Evolutionary conservation across 2,113 vertebrate species (phyloP), one percentile per base, ranked within the genome.

Genomic region (Forbesichthys agassizii): DNA sequence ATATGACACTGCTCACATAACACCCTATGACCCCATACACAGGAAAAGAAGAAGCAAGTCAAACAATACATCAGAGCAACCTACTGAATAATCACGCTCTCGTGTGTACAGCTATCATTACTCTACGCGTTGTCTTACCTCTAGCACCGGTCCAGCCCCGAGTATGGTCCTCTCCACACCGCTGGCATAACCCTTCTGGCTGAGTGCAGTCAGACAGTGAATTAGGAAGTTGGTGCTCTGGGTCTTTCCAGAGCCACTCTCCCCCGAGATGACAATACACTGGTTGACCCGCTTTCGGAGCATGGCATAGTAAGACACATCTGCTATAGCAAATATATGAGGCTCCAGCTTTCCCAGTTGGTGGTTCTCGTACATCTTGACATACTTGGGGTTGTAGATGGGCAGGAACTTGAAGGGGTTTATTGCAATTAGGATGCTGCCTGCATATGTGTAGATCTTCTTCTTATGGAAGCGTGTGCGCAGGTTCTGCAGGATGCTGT

Each of bases 221-320:
- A 99, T 99, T 82, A 99, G 91, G 82, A 99, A 99, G 90, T 99
- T 98, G 84, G 98, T 99, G 87, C 96, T 99, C 85, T 99, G 98
- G 0, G 98, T 99, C 79, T 99, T 99, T 64, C 98, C 98, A 0
- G 98, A 98, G 63, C 97, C 98, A 0, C 98, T 99, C 90, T 99
- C 98, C 1, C 98, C 98, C 0, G 98, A 99, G 87, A 99, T 99
- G 69, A 99, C 97, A 0, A 99, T 97, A 89, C 98, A 99, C 88
- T 99, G 98, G 83, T 98, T 99, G 63, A 95, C 71, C 0, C 83
- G 94, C 83, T 98, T 98, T 72, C 94, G 94, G 75, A 98, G 94
- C 98, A 99, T 98, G 61, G 98, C 91, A 14, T 98, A 95, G 86
- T 98, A 99, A 14, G 98, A 94, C 66, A 97, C 97, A 1, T 99